Base-by-base conservation (phyloP, 2,113 vertebrate species). In the Meleagris gallopavo region DNA sequence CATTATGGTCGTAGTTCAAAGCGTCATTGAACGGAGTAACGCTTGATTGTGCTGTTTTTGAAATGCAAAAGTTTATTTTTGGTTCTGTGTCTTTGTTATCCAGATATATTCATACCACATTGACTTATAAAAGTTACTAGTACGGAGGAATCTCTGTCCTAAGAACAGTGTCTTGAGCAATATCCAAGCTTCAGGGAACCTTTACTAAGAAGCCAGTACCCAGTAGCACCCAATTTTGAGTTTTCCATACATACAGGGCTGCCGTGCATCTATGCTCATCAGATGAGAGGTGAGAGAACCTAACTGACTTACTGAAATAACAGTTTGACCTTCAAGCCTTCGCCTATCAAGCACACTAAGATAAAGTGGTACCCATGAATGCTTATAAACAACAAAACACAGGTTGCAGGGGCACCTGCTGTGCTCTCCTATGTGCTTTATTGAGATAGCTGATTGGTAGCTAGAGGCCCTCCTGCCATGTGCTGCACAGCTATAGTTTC, bases 11-110 rank as follows among this genome's bases (percentile, higher is more conserved):
- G 18, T 29, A 50, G 48, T 34, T 94, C 73, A 89, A 93, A 89
- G 18, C 54, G 77, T 75, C 45, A 88, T 73, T 76, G 27, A 80
- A 77, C 3, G 9, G 9, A 86, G 80, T 36, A 3, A 38, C 21
- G 55, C 18, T 20, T 69, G 67, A 58, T 32, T 46, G 34, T 34
- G 30, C 27, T 17, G 58, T 94, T 85, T 88, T 75, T 69, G 38
- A 87, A 95, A 81, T 72, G n/a, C 48, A 76, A 65, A 69, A n/a
- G 52, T 75, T 32, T 84, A 57, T 29, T 55, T 90, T 77, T 84
- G 50, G 1, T 38, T 84, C 30, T 66, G 5, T 43, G 69, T 74
- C 17, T 64, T 27, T 27, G 30, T 70, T 22, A 34, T 13, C 9
- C 12, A 70, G 9, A 25, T 25, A n/a, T 38, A 12, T n/a, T 12